Conservation (phyloP, 2,113 vertebrate species). For the Dolichallabes microphthalmus region DNA sequence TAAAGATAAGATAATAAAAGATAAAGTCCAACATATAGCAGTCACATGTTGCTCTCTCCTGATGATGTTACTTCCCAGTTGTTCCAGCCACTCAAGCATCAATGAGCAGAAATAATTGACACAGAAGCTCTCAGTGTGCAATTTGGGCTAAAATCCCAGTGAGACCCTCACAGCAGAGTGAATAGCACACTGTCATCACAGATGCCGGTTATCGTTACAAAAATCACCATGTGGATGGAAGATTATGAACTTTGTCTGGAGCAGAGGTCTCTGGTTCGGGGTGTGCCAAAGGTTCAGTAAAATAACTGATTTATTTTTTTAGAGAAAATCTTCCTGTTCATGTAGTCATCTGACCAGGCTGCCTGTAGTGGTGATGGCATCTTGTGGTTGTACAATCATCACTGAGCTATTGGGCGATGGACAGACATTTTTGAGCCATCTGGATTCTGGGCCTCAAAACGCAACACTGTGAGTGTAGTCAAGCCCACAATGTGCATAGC, state of each 20-base stretch:
- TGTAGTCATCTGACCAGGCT: conserved; percentile 20
- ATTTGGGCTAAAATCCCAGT: conserved; percentile 29
- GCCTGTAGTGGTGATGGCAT: neutral
- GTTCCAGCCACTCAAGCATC: conserved; percentile 41
- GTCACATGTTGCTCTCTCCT: too few species aligned
- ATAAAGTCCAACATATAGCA: neutral
- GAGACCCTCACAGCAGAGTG: conserved; percentile 1
- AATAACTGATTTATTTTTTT: neutral
- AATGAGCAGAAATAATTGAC: conserved; percentile 39
- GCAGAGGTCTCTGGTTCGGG: neutral
- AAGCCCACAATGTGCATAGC: conserved; percentile 32
- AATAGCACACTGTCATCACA: conserved; percentile 25
- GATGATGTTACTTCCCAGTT: conserved; percentile 40
- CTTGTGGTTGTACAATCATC: conserved; percentile 21
- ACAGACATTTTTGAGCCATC: conserved; percentile 52
- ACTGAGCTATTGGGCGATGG: conserved; percentile 60
- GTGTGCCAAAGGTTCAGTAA: neutral
- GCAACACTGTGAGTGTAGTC: conserved; percentile 11
- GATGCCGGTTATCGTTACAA: conserved; percentile 28
- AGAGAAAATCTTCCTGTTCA: neutral
- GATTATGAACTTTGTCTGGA: conserved; percentile 25
- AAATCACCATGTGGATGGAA: conserved; percentile 22
- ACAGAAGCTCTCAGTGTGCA: conserved; percentile 27
- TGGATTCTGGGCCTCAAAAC: conserved; percentile 38
- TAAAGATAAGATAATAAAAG: neutral